Percentiles rank a stretch among this genome's conserved stretches.
Evolutionary conservation across 1,140 invertebrate genomes (phyloP).

Genomic region (Adelges cooleyi): DNA sequence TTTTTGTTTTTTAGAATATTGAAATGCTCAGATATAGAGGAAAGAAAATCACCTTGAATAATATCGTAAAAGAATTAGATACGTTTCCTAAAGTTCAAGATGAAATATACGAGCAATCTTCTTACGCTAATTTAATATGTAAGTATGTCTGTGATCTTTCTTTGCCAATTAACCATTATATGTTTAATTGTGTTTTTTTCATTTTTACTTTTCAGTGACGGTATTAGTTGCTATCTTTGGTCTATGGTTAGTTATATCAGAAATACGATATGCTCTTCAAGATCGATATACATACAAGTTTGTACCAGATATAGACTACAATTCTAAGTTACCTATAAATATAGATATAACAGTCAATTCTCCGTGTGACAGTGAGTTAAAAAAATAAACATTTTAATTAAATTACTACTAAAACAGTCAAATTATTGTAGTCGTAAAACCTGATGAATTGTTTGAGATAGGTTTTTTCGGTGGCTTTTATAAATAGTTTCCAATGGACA

Average conservation of each 20-base stretch:
- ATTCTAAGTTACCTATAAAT: slow-evolving; percentile 82
- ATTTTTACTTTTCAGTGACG: slow-evolving; percentile 52
- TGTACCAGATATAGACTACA: slow-evolving; percentile 74
- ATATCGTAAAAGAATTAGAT: slow-evolving; percentile 58
- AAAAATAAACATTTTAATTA: neutral
- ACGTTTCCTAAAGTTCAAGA: slow-evolving; percentile 69
- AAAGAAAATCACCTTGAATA: slow-evolving; percentile 43
- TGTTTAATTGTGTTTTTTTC: too few species aligned
- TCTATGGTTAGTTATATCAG: slow-evolving; percentile 63
- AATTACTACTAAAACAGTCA: too few species aligned
- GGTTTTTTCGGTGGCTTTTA: too few species aligned
- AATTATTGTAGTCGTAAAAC: too few species aligned
- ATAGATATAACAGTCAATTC: slow-evolving; percentile 90
- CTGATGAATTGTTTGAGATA: too few species aligned
- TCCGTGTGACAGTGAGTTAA: slow-evolving; percentile 63
- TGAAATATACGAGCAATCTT: slow-evolving; percentile 45
- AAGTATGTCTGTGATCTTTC: slow-evolving; percentile 39
- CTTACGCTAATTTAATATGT: slow-evolving; percentile 67
- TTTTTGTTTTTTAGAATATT: neutral
- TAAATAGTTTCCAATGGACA: too few species aligned
- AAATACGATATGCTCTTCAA: slow-evolving; percentile 72
- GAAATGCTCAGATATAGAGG: slow-evolving; percentile 31
- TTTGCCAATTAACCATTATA: too few species aligned
- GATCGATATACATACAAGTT: slow-evolving; percentile 78
- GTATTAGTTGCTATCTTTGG: slow-evolving; percentile 69